phyloP scores from a whole-genome alignment of 2,888 invertebrate genomes.

The Pecten maximus region DNA sequence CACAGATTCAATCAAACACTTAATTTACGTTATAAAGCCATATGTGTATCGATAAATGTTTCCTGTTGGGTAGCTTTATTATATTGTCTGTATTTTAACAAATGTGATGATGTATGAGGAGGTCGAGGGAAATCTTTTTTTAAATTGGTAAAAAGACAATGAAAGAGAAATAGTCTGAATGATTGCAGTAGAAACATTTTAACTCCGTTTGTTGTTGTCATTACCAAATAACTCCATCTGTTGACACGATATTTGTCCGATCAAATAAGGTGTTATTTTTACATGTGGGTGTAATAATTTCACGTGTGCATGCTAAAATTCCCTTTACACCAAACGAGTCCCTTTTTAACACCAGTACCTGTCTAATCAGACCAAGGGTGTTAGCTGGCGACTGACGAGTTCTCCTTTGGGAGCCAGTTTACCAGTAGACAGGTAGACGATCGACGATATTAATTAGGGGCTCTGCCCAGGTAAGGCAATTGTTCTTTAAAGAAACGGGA shows the following conservation, averaged over 20 bases:
- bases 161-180: too few relatives aligned
- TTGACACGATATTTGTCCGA: neutral
- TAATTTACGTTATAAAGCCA: too few relatives aligned
- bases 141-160: too few relatives aligned
- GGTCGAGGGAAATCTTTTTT: too few relatives aligned
- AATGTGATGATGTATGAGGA: too few relatives aligned
- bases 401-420: neutral
- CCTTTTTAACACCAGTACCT: neutral
- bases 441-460: neutral
- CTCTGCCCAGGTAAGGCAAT: neutral
- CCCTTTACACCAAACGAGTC: neutral
- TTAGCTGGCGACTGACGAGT: neutral
- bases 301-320: conserved; percentile 1
- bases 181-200: too few relatives aligned
- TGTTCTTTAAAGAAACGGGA: neutral
- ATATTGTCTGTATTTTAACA: too few relatives aligned
- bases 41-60: too few relatives aligned
- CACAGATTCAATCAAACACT: too few relatives aligned
- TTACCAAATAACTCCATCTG: neutral
- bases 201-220: too few relatives aligned
- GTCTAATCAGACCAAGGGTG: neutral
- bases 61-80: too few relatives aligned
- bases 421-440: neutral
- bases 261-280: neutral
- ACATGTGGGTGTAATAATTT: neutral